Evolutionary conservation across 92 coral and sea anemone genomes (phyloP).

Genomic region (Porites rus): DNA sequence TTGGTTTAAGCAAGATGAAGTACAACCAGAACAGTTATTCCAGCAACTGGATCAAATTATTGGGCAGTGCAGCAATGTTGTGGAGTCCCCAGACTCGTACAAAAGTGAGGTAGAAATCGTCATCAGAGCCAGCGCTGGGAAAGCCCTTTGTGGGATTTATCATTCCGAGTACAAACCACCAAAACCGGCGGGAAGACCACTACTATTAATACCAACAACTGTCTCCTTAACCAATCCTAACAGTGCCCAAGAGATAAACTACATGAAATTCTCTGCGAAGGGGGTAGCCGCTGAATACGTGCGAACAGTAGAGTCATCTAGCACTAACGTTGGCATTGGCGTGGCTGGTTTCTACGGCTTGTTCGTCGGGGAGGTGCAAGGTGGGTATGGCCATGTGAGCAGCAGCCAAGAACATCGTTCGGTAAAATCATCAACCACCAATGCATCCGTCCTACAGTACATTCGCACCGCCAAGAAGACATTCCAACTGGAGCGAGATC

Average conservation of each 20-base stretch:
- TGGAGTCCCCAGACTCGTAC: constrained; percentile 35
- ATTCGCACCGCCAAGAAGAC: constrained; percentile 42
- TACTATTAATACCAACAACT: constrained; percentile 32
- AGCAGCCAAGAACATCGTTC: not conserved
- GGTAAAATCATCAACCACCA: not conserved
- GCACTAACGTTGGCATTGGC: constrained; percentile 37
- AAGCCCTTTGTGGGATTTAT: constrained; percentile 53
- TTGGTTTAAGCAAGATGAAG: constrained; percentile 38
- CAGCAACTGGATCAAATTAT: constrained; percentile 34
- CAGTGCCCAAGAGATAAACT: constrained; percentile 14
- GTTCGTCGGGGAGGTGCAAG: constrained; percentile 34
- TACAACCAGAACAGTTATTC: constrained; percentile 21
- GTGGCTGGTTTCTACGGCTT: constrained; percentile 38
- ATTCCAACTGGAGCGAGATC: constrained; percentile 36
- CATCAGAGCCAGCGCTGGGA: constrained; percentile 43
- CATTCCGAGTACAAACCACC: constrained; percentile 41
- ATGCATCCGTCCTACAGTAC: constrained; percentile 45
- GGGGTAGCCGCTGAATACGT: constrained; percentile 35
- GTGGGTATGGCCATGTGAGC: not conserved
- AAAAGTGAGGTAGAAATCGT: constrained; percentile 47
- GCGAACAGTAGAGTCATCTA: constrained; percentile 32
- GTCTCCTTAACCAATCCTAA: constrained; percentile 31
- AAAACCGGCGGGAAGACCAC: constrained; percentile 25
- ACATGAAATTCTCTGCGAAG: constrained; percentile 27
- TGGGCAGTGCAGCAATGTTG: constrained; percentile 11